Percentiles rank a stretch among this genome's conserved stretches.
Evolutionary conservation across 2,797 vertebrate species (phyloP).

Genomic region (Rhynchonycteris naso): DNA sequence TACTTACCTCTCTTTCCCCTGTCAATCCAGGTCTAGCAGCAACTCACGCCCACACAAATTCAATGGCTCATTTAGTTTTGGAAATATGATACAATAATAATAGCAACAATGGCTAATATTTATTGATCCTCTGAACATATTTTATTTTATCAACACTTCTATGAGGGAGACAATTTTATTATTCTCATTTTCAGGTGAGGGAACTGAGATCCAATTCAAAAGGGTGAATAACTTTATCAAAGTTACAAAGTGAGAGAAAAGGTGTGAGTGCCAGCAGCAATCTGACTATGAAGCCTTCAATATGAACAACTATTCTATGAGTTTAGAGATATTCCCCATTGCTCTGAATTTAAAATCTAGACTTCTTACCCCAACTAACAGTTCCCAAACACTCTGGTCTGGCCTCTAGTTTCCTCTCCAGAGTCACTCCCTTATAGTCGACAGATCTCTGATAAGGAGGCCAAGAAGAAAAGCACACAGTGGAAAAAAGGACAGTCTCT

Average conservation of each 20-base stretch:
- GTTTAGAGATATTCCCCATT: background rate
- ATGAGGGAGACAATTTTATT: background rate
- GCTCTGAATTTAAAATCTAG: background rate
- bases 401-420: background rate
- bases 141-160: background rate
- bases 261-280: background rate
- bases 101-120: background rate
- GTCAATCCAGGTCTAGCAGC: background rate
- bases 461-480: background rate
- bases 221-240: background rate
- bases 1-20: background rate
- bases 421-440: background rate
- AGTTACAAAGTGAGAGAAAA: background rate
- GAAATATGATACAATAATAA: background rate
- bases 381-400: background rate
- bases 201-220: background rate
- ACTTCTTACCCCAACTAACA: background rate
- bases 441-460: background rate
- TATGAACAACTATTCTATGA: fast-evolving
- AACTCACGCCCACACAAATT: background rate
- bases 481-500: background rate
- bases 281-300: background rate
- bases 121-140: background rate
- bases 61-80: background rate
- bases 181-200: background rate